Conservation (phyloP, 1,140 invertebrate species). For the Geopemphigus sp. region DNA sequence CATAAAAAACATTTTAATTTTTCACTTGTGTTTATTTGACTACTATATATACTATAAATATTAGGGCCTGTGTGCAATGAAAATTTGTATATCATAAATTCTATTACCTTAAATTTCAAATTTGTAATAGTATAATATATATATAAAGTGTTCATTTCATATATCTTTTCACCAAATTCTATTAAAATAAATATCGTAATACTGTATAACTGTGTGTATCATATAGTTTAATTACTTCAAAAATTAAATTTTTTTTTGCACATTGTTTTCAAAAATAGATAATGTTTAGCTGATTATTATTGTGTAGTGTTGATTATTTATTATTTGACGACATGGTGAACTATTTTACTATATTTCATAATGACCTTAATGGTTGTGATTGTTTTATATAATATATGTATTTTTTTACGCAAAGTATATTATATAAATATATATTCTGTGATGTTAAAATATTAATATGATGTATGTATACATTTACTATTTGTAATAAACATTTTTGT, state of each 20-base stretch:
- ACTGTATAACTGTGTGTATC: background rate
- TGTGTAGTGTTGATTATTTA: conserved; percentile 17
- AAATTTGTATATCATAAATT: background rate
- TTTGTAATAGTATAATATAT: background rate
- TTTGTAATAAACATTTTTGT: conserved; percentile 25
- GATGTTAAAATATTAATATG: conserved; percentile 31
- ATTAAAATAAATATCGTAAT: background rate
- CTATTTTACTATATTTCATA: conserved; percentile 29
- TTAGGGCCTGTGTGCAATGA: conserved; percentile 3
- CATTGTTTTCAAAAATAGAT: background rate
- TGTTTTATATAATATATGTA: conserved; percentile 29
- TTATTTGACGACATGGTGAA: background rate
- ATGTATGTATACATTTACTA: background rate
- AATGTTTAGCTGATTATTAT: background rate
- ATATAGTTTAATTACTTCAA: background rate
- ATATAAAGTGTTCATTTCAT: conserved; percentile 1
- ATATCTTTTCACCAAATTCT: background rate
- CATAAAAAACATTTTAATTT: background rate
- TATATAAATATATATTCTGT: conserved; percentile 27
- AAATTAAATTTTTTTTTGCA: background rate
- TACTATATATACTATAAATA: background rate
- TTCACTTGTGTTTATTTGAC: background rate
- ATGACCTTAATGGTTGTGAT: conserved; percentile 27
- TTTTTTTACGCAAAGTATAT: conserved; percentile 24
- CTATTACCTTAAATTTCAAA: background rate